Evolutionary conservation across 1,140 invertebrate genomes (phyloP).

Genomic region (Venustaconcha ellipsiformis): DNA sequence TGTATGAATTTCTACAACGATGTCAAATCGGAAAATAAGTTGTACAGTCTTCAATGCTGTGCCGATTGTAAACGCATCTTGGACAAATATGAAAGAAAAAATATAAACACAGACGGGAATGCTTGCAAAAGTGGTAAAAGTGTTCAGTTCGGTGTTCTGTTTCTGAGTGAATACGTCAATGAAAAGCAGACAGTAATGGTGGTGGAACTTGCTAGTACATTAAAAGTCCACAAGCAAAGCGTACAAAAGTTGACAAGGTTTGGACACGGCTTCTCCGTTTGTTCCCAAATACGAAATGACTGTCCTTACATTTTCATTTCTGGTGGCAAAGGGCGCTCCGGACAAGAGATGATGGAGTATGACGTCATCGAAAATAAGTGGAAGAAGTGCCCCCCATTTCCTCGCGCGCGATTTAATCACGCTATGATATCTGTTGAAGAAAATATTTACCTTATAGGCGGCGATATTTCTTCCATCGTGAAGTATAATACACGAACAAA

Average conservation of each 20-base stretch:
- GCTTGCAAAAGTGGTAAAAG: no score
- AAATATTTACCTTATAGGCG: slow-evolving; percentile 16
- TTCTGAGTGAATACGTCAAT: no score
- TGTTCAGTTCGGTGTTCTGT: no score
- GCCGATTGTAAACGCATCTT: no score
- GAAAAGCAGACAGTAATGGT: no score
- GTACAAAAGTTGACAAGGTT: slow-evolving; percentile 17
- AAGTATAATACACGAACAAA: slow-evolving; percentile 12
- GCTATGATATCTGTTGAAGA: slow-evolving; percentile 8
- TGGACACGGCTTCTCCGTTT: slow-evolving; percentile 15
- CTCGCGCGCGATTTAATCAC: slow-evolving; percentile 9
- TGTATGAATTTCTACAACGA: no score
- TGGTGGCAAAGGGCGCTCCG: slow-evolving; percentile 11
- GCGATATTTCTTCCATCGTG: slow-evolving; percentile 8
- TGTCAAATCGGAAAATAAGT: no score
- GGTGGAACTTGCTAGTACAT: no score
- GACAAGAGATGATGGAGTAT: slow-evolving; percentile 1
- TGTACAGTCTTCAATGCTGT: no score
- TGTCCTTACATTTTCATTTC: slow-evolving; percentile 24
- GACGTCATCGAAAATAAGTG: slow-evolving; percentile 28
- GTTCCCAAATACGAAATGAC: slow-evolving; percentile 3
- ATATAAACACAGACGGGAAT: no score
- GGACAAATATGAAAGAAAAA: no score
- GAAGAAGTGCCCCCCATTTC: neutral
- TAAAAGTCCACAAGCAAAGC: slow-evolving; percentile 2